Base-by-base conservation (phyloP, 2,888 invertebrate genomes). In the Volucella inanis region DNA sequence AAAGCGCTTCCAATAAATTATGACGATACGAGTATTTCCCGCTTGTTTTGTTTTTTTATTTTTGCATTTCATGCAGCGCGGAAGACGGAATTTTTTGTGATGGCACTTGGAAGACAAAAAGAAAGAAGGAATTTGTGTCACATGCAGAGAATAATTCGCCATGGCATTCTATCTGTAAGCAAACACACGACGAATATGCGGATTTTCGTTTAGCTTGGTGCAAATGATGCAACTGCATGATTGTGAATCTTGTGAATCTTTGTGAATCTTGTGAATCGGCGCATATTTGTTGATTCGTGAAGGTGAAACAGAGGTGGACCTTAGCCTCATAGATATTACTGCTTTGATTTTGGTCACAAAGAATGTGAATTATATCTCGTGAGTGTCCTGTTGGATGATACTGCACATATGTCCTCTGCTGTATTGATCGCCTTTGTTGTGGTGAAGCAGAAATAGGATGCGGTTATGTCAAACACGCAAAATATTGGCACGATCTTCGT, bases 261-360 rank as follows among this genome's bases (percentile, higher is more conserved):
- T 2, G 74, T 72, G 68, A 43, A 62, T 64, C 41, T 38, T 31
- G 31, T 31, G 52, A 52, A 50, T 79, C 43, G 50, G 50, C 61
- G 72, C 72, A 85, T 62, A 76, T 80, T 80, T 80, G 76, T 54
- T 72, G 76, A 85, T 85, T 85, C 85, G 85, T 85, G 85, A 85
- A 80, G 85, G 80, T 80, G 67, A 85, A 75, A 65, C 61, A 54
- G 75, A 65, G 74, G 18, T 79, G 84, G 79, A 79, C 84, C 70
- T 54, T 52, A 31, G 15, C 54, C 64, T 75, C 52, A 55, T 67
- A 67, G 76, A 81, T 75, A 81, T 70, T 64, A 70, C 47, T 74
- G 75, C 65, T 64, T 59, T 75, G 81, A 81, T 76, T 72, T 81
- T 76, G 78, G 65, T 67, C 54, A 70, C 65, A 70, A 65, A 15